Evolutionary conservation across 2,888 invertebrate genomes (phyloP), one percentile per base, ranked within the genome.

Genomic region (Lasioglossum lativentre): DNA sequence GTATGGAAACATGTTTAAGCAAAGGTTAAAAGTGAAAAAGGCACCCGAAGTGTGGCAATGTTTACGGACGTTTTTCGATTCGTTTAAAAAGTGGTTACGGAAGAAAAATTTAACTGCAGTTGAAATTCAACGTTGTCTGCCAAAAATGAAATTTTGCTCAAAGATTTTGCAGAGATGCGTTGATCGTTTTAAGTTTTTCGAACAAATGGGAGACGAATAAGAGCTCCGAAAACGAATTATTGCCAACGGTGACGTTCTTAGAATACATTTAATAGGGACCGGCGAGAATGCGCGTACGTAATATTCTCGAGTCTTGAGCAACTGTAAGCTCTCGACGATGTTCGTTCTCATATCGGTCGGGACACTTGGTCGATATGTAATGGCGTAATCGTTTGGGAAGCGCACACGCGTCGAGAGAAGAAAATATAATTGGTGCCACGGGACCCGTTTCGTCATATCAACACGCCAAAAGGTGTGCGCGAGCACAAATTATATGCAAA

Each of bases 261-360:
- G 82, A 83, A 83, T 79, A 85, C 45, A 78, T 79, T 82, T 79
- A 82, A 78, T 70, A 83, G 75, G 63, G 78, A 75, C 72, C 59
- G 72, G 76, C 88, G 87, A 79, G 87, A 83, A 86, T 85, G 88
- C 86, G 86, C 87, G 88, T 88, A 90, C 91, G 92, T 91, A 93
- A 93, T 89, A 87, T 91, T 88, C 88, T 85, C 70, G 79, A 77
- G 86, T 88, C 91, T 92, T 92, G 90, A 82, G 92, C 89, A 92
- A 92, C 88, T 88, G 87, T 88, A 88, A 83, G 77, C 76, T 87
- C 82, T 85, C 84, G 66, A 76, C 86, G 84, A 83, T 75, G 70
- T 79, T 80, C 73, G 83, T 82, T 87, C 77, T 80, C 80, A 56
- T 76, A 81, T 83, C 78, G 95, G 94, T 95, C 94, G 95, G 95